Conservation (phyloP, 2,113 vertebrate genomes). For the Hiodon alosoides region DNA sequence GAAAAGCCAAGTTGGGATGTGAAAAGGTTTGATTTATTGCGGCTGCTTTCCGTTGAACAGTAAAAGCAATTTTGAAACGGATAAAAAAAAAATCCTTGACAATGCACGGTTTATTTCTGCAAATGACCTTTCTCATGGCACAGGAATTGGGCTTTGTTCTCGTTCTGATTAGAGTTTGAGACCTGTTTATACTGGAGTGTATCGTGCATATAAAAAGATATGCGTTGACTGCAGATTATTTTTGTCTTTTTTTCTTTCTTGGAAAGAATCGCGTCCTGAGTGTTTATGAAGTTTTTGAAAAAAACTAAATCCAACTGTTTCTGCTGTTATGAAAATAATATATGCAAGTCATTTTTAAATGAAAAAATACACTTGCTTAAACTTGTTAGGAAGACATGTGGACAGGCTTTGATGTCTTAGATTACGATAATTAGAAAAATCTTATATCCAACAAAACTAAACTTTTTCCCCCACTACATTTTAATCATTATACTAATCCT, state of each 20-base stretch:
- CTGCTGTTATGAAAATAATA: too few relatives aligned
- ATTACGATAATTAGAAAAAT: too few relatives aligned
- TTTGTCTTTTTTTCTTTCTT: not conserved
- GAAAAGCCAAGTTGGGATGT: constrained; percentile 12
- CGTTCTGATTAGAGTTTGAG: constrained; percentile 46
- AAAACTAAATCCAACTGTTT: too few relatives aligned
- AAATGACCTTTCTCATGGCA: constrained; percentile 62
- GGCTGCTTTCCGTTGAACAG: constrained; percentile 53
- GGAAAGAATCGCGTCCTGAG: too few relatives aligned
- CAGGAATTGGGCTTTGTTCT: constrained; percentile 43
- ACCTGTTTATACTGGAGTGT: constrained; percentile 42
- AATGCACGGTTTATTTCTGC: constrained; percentile 61
- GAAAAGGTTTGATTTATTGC: constrained; percentile 49
- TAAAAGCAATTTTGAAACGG: constrained; percentile 63
- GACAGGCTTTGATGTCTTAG: too few relatives aligned
- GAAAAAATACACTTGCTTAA: too few relatives aligned
- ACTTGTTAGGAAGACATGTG: too few relatives aligned
- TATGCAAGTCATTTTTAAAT: too few relatives aligned
- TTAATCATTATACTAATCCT: too few relatives aligned
- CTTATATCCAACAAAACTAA: too few relatives aligned
- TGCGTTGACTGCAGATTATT: constrained; percentile 30
- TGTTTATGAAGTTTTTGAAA: too few relatives aligned
- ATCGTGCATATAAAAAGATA: constrained; percentile 28
- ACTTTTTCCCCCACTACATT: too few relatives aligned
- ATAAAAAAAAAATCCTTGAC: constrained; percentile 58